A percentile compares a stretch with the other conserved stretches of the same genome.
Conservation (phyloP, 2,113 vertebrate genomes). For the Mormoops blainvillei region DNA sequence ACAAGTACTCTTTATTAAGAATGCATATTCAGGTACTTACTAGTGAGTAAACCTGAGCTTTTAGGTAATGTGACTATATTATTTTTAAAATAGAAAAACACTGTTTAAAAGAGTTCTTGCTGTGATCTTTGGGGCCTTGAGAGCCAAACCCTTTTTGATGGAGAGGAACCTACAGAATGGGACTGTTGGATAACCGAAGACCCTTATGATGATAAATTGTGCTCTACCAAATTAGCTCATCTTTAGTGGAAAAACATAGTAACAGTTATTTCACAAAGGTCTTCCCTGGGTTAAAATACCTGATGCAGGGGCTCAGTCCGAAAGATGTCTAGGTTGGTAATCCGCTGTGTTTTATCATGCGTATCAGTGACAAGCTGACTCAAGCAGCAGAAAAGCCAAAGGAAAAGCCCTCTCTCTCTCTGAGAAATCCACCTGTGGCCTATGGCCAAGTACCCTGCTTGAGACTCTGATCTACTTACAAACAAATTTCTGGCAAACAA, state of each 20-base stretch:
- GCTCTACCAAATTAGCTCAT: neutral
- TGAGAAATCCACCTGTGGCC: neutral
- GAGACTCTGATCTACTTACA: neutral
- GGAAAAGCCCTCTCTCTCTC: neutral
- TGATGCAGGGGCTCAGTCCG: neutral
- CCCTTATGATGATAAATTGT: neutral
- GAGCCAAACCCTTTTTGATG: neutral
- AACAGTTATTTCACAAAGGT: neutral
- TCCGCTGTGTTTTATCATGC: neutral
- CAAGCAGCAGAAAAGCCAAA: neutral
- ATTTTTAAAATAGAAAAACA: neutral
- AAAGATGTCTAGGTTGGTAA: neutral
- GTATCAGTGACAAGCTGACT: neutral
- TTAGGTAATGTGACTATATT: neutral
- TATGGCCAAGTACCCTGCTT: neutral
- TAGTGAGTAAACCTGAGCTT: neutral
- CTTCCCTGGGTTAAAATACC: neutral
- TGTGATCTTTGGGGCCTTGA: neutral
- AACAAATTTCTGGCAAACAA: neutral
- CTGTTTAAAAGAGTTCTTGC: neutral
- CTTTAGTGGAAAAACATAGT: neutral
- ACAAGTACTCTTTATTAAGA: too few species aligned
- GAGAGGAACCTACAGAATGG: neutral
- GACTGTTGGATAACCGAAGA: neutral
- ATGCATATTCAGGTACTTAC: neutral